Base-by-base conservation (phyloP, 2,797 vertebrate species). In the Spinus pinus region DNA sequence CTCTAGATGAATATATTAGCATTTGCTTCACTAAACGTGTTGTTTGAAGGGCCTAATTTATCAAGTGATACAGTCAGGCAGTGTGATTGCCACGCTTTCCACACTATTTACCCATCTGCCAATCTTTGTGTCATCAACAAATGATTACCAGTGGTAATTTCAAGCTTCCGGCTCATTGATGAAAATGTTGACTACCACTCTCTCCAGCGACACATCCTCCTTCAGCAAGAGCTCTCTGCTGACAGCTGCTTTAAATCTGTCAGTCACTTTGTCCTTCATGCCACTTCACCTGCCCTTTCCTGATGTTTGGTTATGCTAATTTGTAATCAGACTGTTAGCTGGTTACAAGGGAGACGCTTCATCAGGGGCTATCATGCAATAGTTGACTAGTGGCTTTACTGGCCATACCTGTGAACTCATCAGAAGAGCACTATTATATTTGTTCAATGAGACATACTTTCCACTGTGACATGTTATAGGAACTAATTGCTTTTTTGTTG, bases 101-200 rank as follows among this genome's bases (percentile, higher is more conserved):
- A 62, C 54, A 35, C 41, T 91, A 49, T 95, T 93, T 94, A 92
- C 60, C 46, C 79, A 83, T 83, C 72, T 93, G 81, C 72, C 96
- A 93, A 49, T 86, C 66, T 95, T 86, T 79, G 79, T 93, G 82
- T 93, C 94, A 81, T 90, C 91, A 95, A 92, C 86, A 95, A 87
- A 93, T 60, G 49, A 92, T 86, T 93, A 93, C 23, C 41, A 42
- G 69, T 1, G 14, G 58, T 61, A 86, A 91, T 84, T 86, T 78
- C 66, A 92, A 90, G 70, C 69, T 95, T 91, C 86, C 2, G 3
- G 13, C 66, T 93, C 82, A 58, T 28, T 44, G 86, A 87, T 86
- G 47, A 93, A 83, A 92, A 91, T 11, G 62, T 78, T 88, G 85
- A 64, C 54, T 72, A 83, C 47, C 62, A 62, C 51, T 53, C 65